A percentile compares a stretch with the other conserved stretches of the same genome.
phyloP scores from a whole-genome alignment of 2,888 invertebrate genomes.

The Erynnis tages region DNA sequence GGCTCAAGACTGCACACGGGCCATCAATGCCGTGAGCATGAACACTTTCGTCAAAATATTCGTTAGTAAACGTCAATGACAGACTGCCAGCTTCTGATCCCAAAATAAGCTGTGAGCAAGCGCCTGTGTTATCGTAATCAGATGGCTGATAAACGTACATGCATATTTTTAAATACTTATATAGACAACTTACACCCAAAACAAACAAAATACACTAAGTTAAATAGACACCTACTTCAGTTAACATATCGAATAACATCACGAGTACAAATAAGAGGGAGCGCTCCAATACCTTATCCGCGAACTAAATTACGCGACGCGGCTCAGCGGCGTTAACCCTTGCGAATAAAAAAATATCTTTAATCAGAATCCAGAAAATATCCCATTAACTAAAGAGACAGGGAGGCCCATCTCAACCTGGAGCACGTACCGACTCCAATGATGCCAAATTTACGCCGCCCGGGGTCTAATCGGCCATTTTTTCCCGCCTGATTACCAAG shows the following conservation, averaged over 20 bases:
- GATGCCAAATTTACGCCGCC: conserved; percentile 77
- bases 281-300: conserved; percentile 17
- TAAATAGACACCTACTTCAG: too few species aligned
- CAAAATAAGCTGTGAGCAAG: too few species aligned
- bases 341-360: conserved; percentile 41
- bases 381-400: conserved; percentile 59
- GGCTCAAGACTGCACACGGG: too few species aligned
- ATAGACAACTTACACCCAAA: too few species aligned
- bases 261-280: conserved; percentile 12
- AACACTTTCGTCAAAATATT: too few species aligned
- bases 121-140: too few species aligned
- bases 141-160: too few species aligned
- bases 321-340: conserved; percentile 21
- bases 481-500: conserved; percentile 79
- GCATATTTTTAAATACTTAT: too few species aligned
- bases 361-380: conserved; percentile 53
- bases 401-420: conserved; percentile 46
- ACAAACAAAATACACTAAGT: too few species aligned
- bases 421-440: conserved; percentile 65
- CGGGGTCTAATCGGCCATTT: conserved; percentile 80
- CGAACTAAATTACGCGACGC: conserved; percentile 21
- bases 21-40: too few species aligned
- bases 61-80: too few species aligned
- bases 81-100: too few species aligned
- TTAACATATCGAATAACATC: background rate